phyloP scores from a whole-genome alignment of 2,888 invertebrate genomes.

The Drosophila buzzatii region DNA sequence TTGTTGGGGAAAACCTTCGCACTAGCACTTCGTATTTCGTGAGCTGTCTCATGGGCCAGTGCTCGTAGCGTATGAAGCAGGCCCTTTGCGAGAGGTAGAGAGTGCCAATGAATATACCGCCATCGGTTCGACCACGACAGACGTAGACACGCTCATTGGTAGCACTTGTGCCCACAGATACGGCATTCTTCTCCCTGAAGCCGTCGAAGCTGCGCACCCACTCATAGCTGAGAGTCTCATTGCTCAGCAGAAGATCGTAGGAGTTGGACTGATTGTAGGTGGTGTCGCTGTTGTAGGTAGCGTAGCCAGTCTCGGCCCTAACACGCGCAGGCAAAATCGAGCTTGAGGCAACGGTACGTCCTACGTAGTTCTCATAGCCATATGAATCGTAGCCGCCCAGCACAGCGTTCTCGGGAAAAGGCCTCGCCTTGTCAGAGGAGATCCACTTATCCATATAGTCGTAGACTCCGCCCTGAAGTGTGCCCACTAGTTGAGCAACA shows the following conservation, averaged over 20 bases:
- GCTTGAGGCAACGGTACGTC: conserved; percentile 29
- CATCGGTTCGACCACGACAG: conserved; percentile 46
- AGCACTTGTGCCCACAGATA: conserved; percentile 48
- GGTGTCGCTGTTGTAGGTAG: conserved; percentile 29
- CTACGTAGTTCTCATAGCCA: conserved; percentile 60
- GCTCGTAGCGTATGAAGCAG: conserved; percentile 47
- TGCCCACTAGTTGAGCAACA: conserved; percentile 37
- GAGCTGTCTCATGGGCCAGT: conserved; percentile 26
- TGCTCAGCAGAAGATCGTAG: conserved; percentile 41
- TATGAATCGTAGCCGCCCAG: conserved; percentile 47
- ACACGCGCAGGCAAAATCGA: conserved; percentile 54
- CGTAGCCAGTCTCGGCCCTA: conserved; percentile 38
- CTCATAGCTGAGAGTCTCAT: conserved; percentile 32
- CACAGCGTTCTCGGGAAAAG: conserved; percentile 43
- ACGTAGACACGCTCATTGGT: conserved; percentile 47
- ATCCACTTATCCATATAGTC: conserved; percentile 48
- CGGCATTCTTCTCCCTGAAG: conserved; percentile 36
- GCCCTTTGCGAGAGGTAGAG: conserved; percentile 29
- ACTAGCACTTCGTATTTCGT: conserved; percentile 59
- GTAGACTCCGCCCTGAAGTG: conserved; percentile 40
- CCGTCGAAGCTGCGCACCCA: conserved; percentile 61
- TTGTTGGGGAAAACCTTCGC: background rate
- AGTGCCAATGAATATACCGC: conserved; percentile 38
- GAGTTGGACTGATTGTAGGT: background rate
- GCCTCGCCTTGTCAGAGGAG: background rate